Conservation (phyloP, 2,888 invertebrate species). For the Meliscaeva auricollis region DNA sequence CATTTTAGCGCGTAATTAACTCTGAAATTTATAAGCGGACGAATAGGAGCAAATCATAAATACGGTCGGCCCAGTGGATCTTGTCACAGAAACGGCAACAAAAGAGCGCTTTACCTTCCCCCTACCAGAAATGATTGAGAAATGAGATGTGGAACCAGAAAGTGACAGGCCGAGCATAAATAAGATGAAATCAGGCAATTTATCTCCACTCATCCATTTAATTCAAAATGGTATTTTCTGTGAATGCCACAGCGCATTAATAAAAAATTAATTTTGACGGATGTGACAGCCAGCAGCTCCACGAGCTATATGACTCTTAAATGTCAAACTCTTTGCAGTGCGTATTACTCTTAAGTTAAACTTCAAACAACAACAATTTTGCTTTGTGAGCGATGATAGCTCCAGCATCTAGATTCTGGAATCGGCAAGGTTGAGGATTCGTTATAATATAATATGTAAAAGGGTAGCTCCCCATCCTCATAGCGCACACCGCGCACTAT, state of each 20-base stretch:
- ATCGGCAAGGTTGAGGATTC: neutral
- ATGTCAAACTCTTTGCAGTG: constrained; percentile 10
- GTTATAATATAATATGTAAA: constrained; percentile 5
- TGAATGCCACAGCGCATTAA: constrained; percentile 67
- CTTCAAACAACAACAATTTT: constrained; percentile 8
- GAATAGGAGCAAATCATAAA: constrained; percentile 58
- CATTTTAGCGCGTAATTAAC: constrained; percentile 72
- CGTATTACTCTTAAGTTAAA: neutral
- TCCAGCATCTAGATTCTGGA: constrained; percentile 10
- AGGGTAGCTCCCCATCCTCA: constrained; percentile 25
- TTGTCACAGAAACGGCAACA: neutral
- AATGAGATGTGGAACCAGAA: constrained; percentile 63
- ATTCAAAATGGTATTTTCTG: constrained; percentile 71
- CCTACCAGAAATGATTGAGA: constrained; percentile 58
- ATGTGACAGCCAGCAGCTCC: constrained; percentile 47
- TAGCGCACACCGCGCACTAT: constrained; percentile 5
- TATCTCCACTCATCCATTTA: constrained; percentile 73
- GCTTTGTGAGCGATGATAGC: constrained; percentile 42
- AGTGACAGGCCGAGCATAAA: constrained; percentile 70
- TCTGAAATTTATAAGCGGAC: constrained; percentile 68
- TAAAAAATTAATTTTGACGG: constrained; percentile 73
- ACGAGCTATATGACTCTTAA: neutral
- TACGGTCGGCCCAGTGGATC: neutral
- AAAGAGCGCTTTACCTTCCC: neutral
- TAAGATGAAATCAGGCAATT: constrained; percentile 75